phyloP scores from a whole-genome alignment of 2,797 vertebrate species.

The Hafferia zeledoni region DNA sequence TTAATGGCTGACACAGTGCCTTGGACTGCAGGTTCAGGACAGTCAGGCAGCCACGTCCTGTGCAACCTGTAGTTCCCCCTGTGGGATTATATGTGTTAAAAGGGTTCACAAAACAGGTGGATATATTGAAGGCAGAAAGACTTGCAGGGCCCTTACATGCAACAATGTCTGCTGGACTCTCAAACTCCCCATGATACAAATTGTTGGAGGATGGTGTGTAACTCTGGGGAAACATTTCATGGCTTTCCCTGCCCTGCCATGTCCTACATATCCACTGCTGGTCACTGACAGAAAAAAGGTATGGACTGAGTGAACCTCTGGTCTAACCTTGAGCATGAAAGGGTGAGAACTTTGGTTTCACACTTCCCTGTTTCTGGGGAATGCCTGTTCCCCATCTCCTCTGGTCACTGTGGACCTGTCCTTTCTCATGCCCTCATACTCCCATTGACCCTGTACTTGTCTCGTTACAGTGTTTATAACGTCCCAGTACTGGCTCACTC shows the following conservation, averaged over 20 bases:
- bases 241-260: not conserved
- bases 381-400: not conserved
- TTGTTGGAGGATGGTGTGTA: not conserved
- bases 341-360: not conserved
- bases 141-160: not conserved
- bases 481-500: not conserved
- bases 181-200: rapidly evolving
- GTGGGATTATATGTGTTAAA: not conserved
- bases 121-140: not conserved
- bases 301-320: not conserved
- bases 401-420: rapidly evolving
- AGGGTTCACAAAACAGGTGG: not conserved
- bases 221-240: not conserved
- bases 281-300: not conserved
- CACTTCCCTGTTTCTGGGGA: not conserved
- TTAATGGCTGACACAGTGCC: not conserved
- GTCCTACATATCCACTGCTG: not conserved
- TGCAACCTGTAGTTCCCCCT: not conserved
- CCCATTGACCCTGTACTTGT: not conserved
- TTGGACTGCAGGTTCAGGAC: not conserved
- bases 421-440: not conserved
- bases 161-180: not conserved
- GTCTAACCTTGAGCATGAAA: not conserved
- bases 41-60: not conserved
- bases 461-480: not conserved